Base-by-base conservation (phyloP, 1,140 invertebrate species). In the Drosophila bipectinata region DNA sequence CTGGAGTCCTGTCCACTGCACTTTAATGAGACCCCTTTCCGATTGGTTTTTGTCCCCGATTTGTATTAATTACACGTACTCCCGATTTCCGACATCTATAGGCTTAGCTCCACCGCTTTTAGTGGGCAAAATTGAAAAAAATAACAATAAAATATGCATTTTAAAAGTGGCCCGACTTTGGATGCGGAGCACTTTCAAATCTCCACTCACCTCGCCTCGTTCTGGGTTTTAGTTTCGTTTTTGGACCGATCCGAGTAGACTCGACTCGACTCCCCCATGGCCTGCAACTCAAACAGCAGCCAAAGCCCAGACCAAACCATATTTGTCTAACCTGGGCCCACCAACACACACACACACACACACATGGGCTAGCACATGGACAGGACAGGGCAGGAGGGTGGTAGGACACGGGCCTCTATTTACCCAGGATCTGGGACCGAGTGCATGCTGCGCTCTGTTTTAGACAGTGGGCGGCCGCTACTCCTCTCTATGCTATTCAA, bases 111-210 rank as follows among this genome's bases (percentile, higher is more conserved):
- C 51, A 34, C 62, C 24, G 32, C 21, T 47, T 59, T 45, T 39
- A 68, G 47, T 28, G 52, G 32, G 26, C 9, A 21, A 10, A 4
- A 12, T 51, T 4, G n/a, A 28, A 28, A 21, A 39, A 37, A 60
- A 61, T 68, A 53, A 84, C 81, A 87, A 88, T 87, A 79, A 87
- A 87, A 88, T 88, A 87, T 87, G 82, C 78, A 87, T 87, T 85
- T 85, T 87, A 78, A 88, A 87, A 87, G 78, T 85, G 77, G 73
- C 45, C 62, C 73, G 62, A 75, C 61, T 66, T 58, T 55, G 53
- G 72, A 74, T 57, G 66, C 74, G 52, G 18, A 14, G 59, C 21
- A 0, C 8, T 9, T 39, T 60, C 24, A 30, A 57, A 58, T 74
- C 53, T 49, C 41, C 59, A 26, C 60, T 47, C 51, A 32, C 52